Percentiles rank a stretch among this genome's conserved stretches.
These are phyloP conservation scores for Coelopa frigida DNA, from an alignment of 1,140 invertebrate species.

Conservation along the genomic window DNA sequence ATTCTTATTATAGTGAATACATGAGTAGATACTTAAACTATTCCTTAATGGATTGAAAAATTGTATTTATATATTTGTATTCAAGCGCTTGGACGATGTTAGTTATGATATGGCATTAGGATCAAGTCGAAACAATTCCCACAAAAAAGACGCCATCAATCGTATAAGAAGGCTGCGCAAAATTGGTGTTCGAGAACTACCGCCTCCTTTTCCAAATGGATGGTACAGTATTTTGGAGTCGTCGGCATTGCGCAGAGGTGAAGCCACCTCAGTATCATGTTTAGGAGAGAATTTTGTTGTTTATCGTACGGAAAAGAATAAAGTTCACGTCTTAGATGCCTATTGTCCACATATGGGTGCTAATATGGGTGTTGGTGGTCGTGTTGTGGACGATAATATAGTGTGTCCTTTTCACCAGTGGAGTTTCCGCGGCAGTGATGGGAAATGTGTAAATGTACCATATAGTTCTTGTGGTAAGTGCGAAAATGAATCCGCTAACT, in stretches of 20 bases:
- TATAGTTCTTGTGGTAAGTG: conserved; percentile 45
- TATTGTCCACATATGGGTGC: conserved; percentile 88
- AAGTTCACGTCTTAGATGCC: conserved; percentile 67
- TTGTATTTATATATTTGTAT: background rate
- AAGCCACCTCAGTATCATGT: conserved; percentile 58
- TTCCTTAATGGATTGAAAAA: background rate
- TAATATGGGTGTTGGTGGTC: conserved; percentile 70
- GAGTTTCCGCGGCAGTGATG: conserved; percentile 67
- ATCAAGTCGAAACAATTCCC: conserved; percentile 1
- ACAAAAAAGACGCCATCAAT: conserved; percentile 22
- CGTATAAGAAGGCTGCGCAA: conserved; percentile 21
- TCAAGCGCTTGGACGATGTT: conserved; percentile 12
- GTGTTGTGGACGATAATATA: conserved; percentile 66
- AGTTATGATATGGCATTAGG: conserved; percentile 6
- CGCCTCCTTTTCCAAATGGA: conserved; percentile 82
- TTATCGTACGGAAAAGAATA: conserved; percentile 56
- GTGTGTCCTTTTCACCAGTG: conserved; percentile 87
- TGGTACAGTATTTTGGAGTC: conserved; percentile 78
- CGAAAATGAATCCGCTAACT: too few relatives aligned
- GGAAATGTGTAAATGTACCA: conserved; percentile 64
- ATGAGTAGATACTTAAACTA: background rate
- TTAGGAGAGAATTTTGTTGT: conserved; percentile 73
- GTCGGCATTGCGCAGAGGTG: conserved; percentile 51
- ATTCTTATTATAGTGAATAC: background rate
- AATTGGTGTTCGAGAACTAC: conserved; percentile 52